Evolutionary conservation across 35 echinoderm and acorn worm species (phyloP).

Genomic region (Acanthaster planci): DNA sequence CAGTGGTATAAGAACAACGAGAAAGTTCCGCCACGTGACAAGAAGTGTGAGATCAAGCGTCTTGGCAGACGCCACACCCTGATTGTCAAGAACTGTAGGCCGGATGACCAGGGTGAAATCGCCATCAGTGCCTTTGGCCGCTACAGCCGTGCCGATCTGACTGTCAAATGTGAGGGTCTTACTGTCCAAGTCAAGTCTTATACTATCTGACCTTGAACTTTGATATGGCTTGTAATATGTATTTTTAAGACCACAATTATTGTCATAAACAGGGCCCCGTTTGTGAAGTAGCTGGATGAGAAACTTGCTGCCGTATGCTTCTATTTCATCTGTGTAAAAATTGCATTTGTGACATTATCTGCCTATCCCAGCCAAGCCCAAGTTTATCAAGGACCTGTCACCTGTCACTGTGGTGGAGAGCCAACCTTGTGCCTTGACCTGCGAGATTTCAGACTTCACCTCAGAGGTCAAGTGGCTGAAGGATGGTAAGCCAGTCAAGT

Average conservation of each 20-base stretch:
- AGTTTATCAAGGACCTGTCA: constrained; percentile 73
- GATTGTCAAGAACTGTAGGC: constrained; percentile 69
- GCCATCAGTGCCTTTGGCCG: constrained; percentile 63
- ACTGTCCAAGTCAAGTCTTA: too few relatives aligned
- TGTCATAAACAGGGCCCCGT: too few relatives aligned
- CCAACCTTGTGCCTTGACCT: constrained; percentile 48
- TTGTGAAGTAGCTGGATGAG: too few relatives aligned
- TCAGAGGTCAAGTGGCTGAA: constrained; percentile 76
- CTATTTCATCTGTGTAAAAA: too few relatives aligned
- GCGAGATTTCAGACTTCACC: constrained; percentile 71
- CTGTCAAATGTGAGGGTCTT: constrained; percentile 70
- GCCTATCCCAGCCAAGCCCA: constrained; percentile 67
- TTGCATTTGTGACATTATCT: neutral
- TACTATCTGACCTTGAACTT: too few relatives aligned
- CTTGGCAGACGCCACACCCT: constrained; percentile 72
- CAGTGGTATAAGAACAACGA: constrained; percentile 76
- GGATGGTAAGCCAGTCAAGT: constrained; percentile 55
- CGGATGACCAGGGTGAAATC: constrained; percentile 72
- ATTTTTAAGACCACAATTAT: too few relatives aligned
- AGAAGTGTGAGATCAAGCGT: constrained; percentile 82
- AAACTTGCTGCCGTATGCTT: too few relatives aligned
- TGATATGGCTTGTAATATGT: too few relatives aligned
- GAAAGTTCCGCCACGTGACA: constrained; percentile 37
- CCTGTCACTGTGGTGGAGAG: constrained; percentile 62
- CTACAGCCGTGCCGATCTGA: constrained; percentile 64